A percentile compares a stretch with the other conserved stretches of the same genome.
Conservation (phyloP, 2,113 vertebrate genomes). For the Synchiropus splendidus region DNA sequence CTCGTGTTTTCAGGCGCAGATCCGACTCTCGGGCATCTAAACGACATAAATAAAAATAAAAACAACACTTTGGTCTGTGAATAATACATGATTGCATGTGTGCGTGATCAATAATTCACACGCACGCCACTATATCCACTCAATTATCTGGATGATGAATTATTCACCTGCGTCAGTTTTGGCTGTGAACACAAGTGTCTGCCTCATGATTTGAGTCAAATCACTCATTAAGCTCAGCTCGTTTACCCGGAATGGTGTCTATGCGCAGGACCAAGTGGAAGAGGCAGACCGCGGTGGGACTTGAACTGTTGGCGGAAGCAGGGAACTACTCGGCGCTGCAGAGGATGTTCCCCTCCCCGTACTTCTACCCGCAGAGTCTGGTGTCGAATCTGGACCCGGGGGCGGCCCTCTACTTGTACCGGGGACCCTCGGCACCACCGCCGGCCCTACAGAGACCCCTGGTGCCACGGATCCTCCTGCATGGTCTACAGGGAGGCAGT, state of each 20-base stretch:
- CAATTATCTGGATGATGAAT: slow-evolving; percentile 90
- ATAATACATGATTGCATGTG: slow-evolving; percentile 86
- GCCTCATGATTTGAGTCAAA: slow-evolving; percentile 4
- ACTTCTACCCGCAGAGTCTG: slow-evolving; percentile 94
- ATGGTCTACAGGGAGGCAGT: slow-evolving; percentile 84
- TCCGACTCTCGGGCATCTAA: slow-evolving; percentile 39
- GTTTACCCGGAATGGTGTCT: background rate
- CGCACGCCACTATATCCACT: slow-evolving; percentile 82
- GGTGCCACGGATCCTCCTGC: slow-evolving; percentile 90
- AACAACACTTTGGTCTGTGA: slow-evolving; percentile 73
- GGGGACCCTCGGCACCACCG: slow-evolving; percentile 85
- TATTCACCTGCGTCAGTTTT: slow-evolving; percentile 69
- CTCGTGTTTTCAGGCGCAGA: slow-evolving; percentile 7
- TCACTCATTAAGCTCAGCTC: background rate
- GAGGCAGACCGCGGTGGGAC: slow-evolving; percentile 90
- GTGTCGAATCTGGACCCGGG: slow-evolving; percentile 93
- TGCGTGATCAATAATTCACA: slow-evolving; percentile 89
- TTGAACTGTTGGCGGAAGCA: slow-evolving; percentile 91
- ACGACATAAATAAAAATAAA: slow-evolving; percentile 71
- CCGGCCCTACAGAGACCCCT: slow-evolving; percentile 87
- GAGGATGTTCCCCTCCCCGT: slow-evolving; percentile 95
- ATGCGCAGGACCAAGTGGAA: slow-evolving; percentile 90
- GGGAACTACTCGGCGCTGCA: slow-evolving; percentile 94
- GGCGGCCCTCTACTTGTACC: slow-evolving; percentile 89
- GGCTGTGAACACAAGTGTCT: slow-evolving; percentile 43